phyloP scores from a whole-genome alignment of 2,113 vertebrate species.

The Solenodon paradoxus region DNA sequence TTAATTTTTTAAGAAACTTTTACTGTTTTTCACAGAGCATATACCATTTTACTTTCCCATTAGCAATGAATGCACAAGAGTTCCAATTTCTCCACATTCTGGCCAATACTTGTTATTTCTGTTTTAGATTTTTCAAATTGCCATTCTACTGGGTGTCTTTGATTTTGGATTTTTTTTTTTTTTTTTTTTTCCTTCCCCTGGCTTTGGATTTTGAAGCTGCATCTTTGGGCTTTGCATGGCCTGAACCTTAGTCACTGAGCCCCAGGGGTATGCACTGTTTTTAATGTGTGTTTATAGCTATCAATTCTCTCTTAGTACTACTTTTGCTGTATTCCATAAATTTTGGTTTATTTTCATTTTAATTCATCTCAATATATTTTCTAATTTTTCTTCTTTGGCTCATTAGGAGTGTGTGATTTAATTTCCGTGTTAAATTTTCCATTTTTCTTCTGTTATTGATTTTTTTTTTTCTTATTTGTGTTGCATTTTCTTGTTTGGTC shows the following conservation, averaged over 20 bases:
- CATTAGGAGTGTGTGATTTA: not conserved
- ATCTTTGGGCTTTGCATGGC: too few relatives aligned
- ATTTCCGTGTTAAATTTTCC: not conserved
- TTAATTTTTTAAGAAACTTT: conserved; percentile 6
- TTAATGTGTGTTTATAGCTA: not conserved
- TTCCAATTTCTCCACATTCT: not conserved
- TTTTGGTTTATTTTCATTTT: conserved; percentile 6
- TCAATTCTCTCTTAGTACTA: not conserved
- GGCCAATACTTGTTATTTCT: not conserved
- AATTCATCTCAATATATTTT: not conserved
- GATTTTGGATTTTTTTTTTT: too few relatives aligned
- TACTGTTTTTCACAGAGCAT: conserved; percentile 6
- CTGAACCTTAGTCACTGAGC: too few relatives aligned
- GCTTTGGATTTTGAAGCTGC: too few relatives aligned
- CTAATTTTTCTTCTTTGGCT: not conserved
- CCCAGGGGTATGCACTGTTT: too few relatives aligned
- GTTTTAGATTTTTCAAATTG: not conserved
- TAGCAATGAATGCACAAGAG: not conserved
- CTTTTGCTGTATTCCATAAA: not conserved
- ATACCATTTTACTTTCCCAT: not conserved
- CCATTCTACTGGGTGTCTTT: not conserved
- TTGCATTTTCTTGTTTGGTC: too few relatives aligned
- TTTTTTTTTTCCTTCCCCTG: too few relatives aligned
- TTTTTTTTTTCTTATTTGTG: too few relatives aligned
- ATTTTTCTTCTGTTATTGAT: not conserved